These are phyloP conservation scores for Daubentonia madagascariensis DNA, from an alignment of 2,113 vertebrate genomes.

Conservation along the genomic window DNA sequence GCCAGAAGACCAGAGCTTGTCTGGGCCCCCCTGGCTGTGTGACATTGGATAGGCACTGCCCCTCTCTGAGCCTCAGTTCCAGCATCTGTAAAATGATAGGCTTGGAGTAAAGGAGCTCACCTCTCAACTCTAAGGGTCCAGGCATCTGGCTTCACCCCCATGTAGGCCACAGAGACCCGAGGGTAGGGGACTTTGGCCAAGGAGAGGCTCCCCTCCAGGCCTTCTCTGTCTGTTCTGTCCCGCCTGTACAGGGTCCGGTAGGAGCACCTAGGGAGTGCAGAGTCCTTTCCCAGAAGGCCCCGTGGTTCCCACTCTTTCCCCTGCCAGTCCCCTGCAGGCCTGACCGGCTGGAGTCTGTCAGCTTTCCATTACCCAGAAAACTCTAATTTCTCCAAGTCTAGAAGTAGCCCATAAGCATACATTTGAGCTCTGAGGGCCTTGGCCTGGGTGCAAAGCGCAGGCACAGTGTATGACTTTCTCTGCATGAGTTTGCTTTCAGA, in stretches of 20 bases:
- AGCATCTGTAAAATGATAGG: neutral
- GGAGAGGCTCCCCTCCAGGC: neutral
- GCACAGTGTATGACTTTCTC: neutral
- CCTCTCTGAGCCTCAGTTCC: neutral
- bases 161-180: neutral
- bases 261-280: neutral
- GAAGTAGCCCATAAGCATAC: constrained; percentile 35
- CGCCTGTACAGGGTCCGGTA: neutral
- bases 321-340: neutral
- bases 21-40: neutral
- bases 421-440: neutral
- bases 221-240: neutral
- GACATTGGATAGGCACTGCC: neutral
- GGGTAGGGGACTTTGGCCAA: neutral
- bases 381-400: neutral
- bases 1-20: neutral
- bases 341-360: constrained; percentile 9
- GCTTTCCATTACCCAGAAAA: constrained; percentile 54
- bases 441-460: neutral
- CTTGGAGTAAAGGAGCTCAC: neutral
- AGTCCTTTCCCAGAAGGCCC: neutral
- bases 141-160: neutral
- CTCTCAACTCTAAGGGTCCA: neutral
- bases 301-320: neutral
- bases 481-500: neutral